Evolutionary conservation across 1,140 invertebrate genomes (phyloP).

Genomic region (Antheraea pernyi): DNA sequence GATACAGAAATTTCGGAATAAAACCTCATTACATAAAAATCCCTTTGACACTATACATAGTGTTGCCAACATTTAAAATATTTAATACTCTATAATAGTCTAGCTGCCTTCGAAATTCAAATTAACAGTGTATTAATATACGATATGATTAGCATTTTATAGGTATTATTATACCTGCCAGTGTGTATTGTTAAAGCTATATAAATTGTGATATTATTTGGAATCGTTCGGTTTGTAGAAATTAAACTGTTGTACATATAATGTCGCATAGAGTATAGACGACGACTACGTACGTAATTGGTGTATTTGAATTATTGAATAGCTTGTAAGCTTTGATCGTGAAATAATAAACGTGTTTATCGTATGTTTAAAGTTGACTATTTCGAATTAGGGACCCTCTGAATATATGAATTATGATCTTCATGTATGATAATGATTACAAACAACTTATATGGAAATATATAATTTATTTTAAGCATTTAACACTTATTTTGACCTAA

Average conservation of each 20-base stretch:
- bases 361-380: constrained; percentile 3
- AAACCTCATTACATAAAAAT: background rate
- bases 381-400: background rate
- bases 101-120: background rate
- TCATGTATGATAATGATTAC: no score
- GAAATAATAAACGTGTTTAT: constrained; percentile 6
- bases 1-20: background rate
- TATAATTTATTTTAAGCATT: no score
- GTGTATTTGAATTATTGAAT: constrained; percentile 1
- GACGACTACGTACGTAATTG: background rate
- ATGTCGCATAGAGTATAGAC: background rate
- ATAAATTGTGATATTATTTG: background rate
- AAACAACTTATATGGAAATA: no score
- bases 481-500: no score
- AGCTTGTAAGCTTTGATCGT: constrained; percentile 6
- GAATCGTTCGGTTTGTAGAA: background rate
- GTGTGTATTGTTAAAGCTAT: background rate
- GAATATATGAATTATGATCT: background rate
- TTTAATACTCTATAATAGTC: background rate
- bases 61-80: background rate
- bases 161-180: background rate
- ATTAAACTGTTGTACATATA: constrained; percentile 2
- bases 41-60: background rate
- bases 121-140: background rate
- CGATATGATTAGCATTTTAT: background rate